phyloP scores from a whole-genome alignment of 1,140 invertebrate genomes.

The Littorina saxatilis region DNA sequence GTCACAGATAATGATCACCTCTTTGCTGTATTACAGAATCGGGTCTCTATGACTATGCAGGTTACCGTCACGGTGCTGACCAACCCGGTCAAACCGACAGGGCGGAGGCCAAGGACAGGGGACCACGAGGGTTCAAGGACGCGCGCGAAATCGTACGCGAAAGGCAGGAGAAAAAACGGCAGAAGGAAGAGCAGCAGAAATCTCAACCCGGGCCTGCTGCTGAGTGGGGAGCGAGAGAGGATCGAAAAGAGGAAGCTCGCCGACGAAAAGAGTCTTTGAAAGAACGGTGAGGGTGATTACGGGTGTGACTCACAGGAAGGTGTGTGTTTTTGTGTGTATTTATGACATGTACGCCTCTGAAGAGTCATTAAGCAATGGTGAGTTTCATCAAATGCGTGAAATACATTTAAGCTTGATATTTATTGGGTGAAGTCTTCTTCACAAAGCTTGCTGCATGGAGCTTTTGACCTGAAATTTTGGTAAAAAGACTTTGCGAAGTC shows the following conservation, averaged over 20 bases:
- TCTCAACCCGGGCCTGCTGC: slow-evolving; percentile 42
- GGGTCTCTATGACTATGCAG: slow-evolving; percentile 27
- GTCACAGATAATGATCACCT: too few species aligned
- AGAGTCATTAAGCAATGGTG: too few species aligned
- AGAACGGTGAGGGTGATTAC: slow-evolving; percentile 55
- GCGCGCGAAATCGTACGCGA: slow-evolving; percentile 44
- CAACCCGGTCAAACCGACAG: slow-evolving; percentile 20
- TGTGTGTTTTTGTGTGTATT: too few species aligned
- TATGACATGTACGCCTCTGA: too few species aligned
- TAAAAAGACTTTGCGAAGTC: too few species aligned
- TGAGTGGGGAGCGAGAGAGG: slow-evolving; percentile 39
- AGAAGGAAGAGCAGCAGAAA: slow-evolving; percentile 42
- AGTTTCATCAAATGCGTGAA: too few species aligned
- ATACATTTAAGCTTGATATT: too few species aligned
- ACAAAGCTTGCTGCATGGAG: too few species aligned
- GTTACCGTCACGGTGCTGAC: slow-evolving; percentile 31
- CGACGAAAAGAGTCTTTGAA: slow-evolving; percentile 65
- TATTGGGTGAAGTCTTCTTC: too few species aligned
- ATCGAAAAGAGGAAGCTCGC: slow-evolving; percentile 50
- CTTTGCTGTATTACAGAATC: slow-evolving; percentile 6
- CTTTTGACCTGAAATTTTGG: too few species aligned
- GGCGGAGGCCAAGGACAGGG: slow-evolving; percentile 21
- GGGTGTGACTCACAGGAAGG: too few species aligned
- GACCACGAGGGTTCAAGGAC: slow-evolving; percentile 29
- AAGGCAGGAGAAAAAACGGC: slow-evolving; percentile 44